Evolutionary conservation across 2,888 invertebrate species (phyloP), one percentile per base, ranked within the genome.

Genomic region (Ophion obscuratus): DNA sequence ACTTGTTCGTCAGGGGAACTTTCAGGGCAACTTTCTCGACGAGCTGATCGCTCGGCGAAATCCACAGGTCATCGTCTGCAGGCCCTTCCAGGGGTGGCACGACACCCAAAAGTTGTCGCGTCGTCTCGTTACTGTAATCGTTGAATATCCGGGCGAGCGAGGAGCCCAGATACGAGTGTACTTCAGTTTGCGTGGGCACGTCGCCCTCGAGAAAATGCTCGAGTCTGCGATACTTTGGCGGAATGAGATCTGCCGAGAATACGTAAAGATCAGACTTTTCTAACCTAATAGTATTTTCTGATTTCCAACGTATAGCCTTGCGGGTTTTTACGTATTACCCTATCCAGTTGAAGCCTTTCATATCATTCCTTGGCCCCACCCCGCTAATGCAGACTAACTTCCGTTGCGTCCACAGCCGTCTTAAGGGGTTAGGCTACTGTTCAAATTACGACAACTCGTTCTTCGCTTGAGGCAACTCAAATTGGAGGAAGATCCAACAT

Each of bases 1-100:
- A 88, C 73, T 90, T 81, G 27, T 87, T 74, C 24, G 88, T 87
- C 24, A 85, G 31, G 2, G 87, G 81, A 6, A 87, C 86, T 11
- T 44, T 86, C 14, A 91, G 81, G 10, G 85, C 76, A 0, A 87
- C 83, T 76, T 88, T 89, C 3, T 88, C 89, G 31, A 89, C 80
- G 11, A 91, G 85, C 27, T 89, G 88, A 82, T 91, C 87, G 70
- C 91, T 90, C 2, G 92, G 91, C 27, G 91, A 88, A 44, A 89
- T 76, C 89, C 92, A 90, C 7, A 91, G 80, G 14, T 90, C 88
- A 62, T 40, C 24, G 14, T 87, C 82, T 36, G 75, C 78, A 11
- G 90, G 87, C 2, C 90, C 88, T 81, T 89, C 81, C 36, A 90
- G 74, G 10, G 89, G 84, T 14, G 89, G 89, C 44, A 70, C 84